A percentile compares a stretch with the other conserved stretches of the same genome.
Evolutionary conservation across 2,797 vertebrate species (phyloP).

Genomic region (Chaetophractus vellerosus): DNA sequence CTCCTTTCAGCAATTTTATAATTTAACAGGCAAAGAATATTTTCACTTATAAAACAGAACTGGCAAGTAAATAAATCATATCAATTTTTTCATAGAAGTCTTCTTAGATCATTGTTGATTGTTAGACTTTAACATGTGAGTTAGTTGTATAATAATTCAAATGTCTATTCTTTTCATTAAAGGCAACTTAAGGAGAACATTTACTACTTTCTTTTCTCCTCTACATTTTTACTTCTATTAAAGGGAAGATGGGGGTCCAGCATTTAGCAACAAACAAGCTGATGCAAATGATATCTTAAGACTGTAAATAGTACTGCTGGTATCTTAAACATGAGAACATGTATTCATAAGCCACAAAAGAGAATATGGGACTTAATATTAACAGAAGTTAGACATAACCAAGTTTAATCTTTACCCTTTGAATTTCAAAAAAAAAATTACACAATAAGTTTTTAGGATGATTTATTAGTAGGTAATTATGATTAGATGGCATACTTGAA

Average conservation of each 20-base stretch:
- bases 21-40: background rate
- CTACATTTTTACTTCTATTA: background rate
- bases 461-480: background rate
- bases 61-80: constrained; percentile 72
- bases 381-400: constrained; percentile 1
- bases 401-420: background rate
- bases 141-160: constrained; percentile 83
- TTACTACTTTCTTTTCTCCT: constrained; percentile 69
- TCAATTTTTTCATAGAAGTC: constrained; percentile 83
- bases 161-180: constrained; percentile 81
- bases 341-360: background rate
- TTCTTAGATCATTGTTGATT: constrained; percentile 81
- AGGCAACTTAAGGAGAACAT: constrained; percentile 73
- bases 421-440: background rate
- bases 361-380: background rate
- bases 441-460: background rate
- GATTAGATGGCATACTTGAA: background rate
- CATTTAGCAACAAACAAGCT: constrained; percentile 43
- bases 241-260: background rate
- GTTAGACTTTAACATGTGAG: constrained; percentile 80
- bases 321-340: constrained; percentile 30
- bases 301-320: constrained; percentile 4
- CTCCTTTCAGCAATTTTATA: background rate
- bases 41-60: constrained; percentile 71
- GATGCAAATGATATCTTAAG: background rate